A percentile compares a stretch with the other conserved stretches of the same genome.
Evolutionary conservation across 2,797 vertebrate species (phyloP).

Genomic region (Pipistrellus pygmaeus): DNA sequence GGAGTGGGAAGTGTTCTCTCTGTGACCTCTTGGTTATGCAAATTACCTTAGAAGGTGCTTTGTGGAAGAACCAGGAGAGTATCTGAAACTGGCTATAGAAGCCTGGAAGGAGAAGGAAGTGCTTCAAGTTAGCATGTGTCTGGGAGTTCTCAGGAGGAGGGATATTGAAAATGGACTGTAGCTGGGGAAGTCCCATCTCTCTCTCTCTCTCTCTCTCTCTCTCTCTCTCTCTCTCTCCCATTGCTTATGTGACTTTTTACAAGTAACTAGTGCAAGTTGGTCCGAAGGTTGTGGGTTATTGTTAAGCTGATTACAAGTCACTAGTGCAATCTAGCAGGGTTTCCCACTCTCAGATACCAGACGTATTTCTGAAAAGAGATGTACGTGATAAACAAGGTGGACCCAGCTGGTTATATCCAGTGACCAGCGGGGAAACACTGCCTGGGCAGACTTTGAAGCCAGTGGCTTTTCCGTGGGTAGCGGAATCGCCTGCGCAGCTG

Average conservation of each 20-base stretch:
- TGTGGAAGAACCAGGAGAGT: not conserved
- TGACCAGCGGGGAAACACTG: not conserved
- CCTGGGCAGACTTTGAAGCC: not conserved
- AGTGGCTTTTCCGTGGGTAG: rapidly evolving
- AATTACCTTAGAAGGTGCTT: conserved; percentile 37
- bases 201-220: not conserved
- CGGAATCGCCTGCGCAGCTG: not conserved
- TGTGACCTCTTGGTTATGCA: conserved; percentile 25
- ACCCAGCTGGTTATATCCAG: not conserved
- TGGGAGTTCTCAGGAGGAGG: conserved; percentile 6
- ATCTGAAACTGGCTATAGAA: not conserved
- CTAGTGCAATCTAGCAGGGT: conserved; percentile 21
- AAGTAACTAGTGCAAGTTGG: not conserved
- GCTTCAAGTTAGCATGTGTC: not conserved
- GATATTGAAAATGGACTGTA: not conserved
- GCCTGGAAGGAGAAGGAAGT: not conserved
- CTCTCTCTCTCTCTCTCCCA: not conserved
- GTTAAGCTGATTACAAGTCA: too few species aligned
- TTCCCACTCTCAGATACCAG: not conserved
- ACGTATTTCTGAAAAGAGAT: conserved; percentile 7
- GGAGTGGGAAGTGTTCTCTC: not conserved
- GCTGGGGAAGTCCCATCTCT: not conserved
- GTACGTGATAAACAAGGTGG: not conserved
- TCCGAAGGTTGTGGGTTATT: too few species aligned
- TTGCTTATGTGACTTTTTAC: too few species aligned